These are phyloP conservation scores for Catostomus latipinnis DNA, from an alignment of 2,797 vertebrate genomes.

Conservation along the genomic window DNA sequence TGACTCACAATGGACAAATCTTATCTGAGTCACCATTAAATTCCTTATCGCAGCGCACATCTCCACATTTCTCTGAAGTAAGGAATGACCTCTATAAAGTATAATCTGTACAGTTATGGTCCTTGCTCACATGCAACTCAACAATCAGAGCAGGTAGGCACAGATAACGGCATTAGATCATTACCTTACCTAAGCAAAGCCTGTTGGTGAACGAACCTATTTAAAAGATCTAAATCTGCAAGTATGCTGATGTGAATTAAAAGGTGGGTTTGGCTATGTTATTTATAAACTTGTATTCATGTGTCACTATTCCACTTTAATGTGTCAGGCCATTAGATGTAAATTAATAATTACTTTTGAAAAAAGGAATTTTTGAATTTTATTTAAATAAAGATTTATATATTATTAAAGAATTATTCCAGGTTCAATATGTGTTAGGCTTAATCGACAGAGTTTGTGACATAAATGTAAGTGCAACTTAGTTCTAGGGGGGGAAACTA, in stretches of 20 bases:
- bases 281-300: slow-evolving; percentile 29
- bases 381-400: neutral
- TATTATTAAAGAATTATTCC: neutral
- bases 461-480: no score
- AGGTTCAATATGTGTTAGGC: neutral
- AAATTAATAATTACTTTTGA: neutral
- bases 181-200: slow-evolving; percentile 28
- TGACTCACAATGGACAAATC: slow-evolving; percentile 79
- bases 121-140: slow-evolving; percentile 70
- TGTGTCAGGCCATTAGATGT: neutral
- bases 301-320: slow-evolving; percentile 14
- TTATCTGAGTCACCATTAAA: slow-evolving; percentile 83
- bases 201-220: slow-evolving; percentile 19
- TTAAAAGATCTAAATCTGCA: slow-evolving; percentile 29
- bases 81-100: slow-evolving; percentile 77
- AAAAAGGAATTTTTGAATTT: neutral
- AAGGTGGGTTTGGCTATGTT: slow-evolving; percentile 5
- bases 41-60: slow-evolving; percentile 75
- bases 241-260: slow-evolving; percentile 24
- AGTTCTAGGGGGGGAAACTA: no score
- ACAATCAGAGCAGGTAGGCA: slow-evolving; percentile 62
- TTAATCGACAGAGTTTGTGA: no score
- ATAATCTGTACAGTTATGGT: slow-evolving; percentile 74
- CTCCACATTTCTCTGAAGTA: slow-evolving; percentile 74
- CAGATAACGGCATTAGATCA: slow-evolving; percentile 47